phyloP scores from a whole-genome alignment of 2,113 vertebrate genomes.

The Xenotilapia caudafasciata region DNA sequence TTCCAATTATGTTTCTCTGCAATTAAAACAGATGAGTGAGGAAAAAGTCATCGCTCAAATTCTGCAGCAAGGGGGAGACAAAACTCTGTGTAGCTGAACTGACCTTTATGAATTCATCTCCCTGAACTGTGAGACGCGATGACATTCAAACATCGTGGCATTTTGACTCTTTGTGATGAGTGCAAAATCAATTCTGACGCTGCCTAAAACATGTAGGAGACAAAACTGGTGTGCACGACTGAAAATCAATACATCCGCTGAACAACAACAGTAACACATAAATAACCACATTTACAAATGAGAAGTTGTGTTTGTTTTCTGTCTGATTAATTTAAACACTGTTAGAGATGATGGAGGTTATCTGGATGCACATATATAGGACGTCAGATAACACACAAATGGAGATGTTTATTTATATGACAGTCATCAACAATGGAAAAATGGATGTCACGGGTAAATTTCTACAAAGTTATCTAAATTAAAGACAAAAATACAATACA shows the following conservation, averaged over 20 bases:
- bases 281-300: not conserved
- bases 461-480: not conserved
- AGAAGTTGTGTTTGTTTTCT: not conserved
- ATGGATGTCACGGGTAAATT: not conserved
- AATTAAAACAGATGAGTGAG: not conserved
- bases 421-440: not conserved
- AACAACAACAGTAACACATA: not conserved
- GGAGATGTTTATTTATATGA: not conserved
- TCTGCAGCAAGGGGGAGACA: constrained; percentile 24
- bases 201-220: not conserved
- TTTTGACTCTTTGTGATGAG: not conserved
- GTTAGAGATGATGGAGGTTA: not conserved
- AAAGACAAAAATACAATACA: not conserved
- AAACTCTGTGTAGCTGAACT: not conserved
- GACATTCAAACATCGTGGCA: not conserved
- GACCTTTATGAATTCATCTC: not conserved
- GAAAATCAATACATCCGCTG: constrained; percentile 12
- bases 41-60: not conserved
- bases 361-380: not conserved
- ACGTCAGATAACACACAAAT: not conserved
- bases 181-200: not conserved
- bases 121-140: not conserved
- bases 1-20: not conserved
- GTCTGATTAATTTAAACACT: not conserved
- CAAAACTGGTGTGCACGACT: not conserved